Evolutionary conservation across 2,888 invertebrate species (phyloP), one percentile per base, ranked within the genome.

Genomic region (Dryococelus australis): DNA sequence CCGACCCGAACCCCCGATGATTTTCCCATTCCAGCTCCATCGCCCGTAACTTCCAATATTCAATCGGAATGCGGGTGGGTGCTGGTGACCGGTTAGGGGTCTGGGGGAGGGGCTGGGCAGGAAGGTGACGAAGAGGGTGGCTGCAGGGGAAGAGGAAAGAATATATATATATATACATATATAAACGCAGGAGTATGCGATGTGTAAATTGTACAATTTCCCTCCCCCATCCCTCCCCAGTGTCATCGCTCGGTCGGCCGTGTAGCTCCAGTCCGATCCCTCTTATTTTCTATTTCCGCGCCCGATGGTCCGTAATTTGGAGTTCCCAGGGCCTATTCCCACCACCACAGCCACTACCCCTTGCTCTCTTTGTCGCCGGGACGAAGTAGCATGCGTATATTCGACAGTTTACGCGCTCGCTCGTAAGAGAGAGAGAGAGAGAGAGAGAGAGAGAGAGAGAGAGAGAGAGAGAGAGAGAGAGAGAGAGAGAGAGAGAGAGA

Each of bases 171-270:
- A 47, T 47, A 47, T 47, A 47, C n/a, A 35, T 35, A 35, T 35
- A 35, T 8, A 16, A 5, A 65, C 65, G 24, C 20, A 65, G 8
- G 20, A 65, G 65, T 65, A n/a, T 65, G 65, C 65, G 24, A 65
- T n/a, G 65, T 65, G 65, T 65, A 65, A 65, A 65, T 65, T 65
- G 65, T 65, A 65, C 65, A 65, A 65, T 65, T 65, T 65, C 65
- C 65, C 65, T n/a, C 65, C n/a, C 51, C 13, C 65, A 65, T 24
- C 65, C 1, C 47, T 47, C 16, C 47, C 16, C 47, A 35, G 47
- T 16, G 10, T 47, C 47, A 65, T 65, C 65, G 65, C 8, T n/a
- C 65, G 24, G n/a, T 20, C 24, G 20, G 20, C 4, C 51, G 51
- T 51, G 51, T 51, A n/a, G 65, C 20, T n/a, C 65, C 65, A 65